Evolutionary conservation across 2,113 vertebrate species (phyloP).

Genomic region (Sebastes schlegelii): DNA sequence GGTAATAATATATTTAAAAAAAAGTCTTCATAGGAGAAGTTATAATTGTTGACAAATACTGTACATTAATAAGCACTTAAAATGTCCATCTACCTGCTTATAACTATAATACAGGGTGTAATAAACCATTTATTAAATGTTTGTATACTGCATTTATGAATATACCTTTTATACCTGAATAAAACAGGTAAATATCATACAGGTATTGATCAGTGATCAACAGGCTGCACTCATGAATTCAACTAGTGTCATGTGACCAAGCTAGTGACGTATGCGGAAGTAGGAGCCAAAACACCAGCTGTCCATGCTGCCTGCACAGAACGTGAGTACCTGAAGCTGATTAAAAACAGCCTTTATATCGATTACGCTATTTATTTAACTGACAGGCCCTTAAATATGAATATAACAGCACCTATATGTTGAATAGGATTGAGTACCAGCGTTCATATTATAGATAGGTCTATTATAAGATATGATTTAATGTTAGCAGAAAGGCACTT

Average conservation of each 20-base stretch:
- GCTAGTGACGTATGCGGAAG: constrained; percentile 69
- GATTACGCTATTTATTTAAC: not conserved
- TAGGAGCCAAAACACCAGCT: not conserved
- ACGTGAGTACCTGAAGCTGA: constrained; percentile 34
- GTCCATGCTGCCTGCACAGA: not conserved
- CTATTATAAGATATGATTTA: not conserved
- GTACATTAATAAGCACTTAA: not conserved
- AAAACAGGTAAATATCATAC: not conserved
- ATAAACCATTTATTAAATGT: not conserved
- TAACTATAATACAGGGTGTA: not conserved
- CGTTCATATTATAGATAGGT: not conserved
- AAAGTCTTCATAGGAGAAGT: not conserved
- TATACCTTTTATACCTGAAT: not conserved
- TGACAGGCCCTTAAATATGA: not conserved
- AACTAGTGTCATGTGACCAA: constrained; percentile 45
- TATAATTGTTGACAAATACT: not conserved
- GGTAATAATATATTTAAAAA: no score
- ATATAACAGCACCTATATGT: not conserved
- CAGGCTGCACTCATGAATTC: not conserved
- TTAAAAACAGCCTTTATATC: not conserved
- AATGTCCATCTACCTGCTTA: not conserved
- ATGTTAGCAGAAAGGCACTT: not conserved
- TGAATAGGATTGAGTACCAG: not conserved
- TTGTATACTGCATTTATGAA: not conserved
- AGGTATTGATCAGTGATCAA: not conserved